phyloP scores from a whole-genome alignment of 2,797 vertebrate species.

The Typhlichthys eigenmanni region DNA sequence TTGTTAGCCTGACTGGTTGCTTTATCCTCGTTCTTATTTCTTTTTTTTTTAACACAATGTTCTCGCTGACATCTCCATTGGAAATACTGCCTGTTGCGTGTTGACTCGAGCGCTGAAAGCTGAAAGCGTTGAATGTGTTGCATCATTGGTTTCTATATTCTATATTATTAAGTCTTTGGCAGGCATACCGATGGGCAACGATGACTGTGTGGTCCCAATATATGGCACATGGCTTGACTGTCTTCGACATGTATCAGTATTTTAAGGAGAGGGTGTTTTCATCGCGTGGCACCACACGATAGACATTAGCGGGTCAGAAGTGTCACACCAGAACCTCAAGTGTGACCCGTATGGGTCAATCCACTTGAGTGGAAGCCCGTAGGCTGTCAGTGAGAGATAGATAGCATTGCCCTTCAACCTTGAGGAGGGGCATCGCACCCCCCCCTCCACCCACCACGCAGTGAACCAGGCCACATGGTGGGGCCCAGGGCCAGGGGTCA shows the following conservation, averaged over 20 bases:
- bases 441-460: slow-evolving; percentile 67
- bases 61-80: slow-evolving; percentile 37
- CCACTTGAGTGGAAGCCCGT: slow-evolving; percentile 61
- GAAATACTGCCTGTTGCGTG: not conserved
- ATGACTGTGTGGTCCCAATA: no score
- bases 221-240: no score
- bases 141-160: no score
- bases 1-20: slow-evolving; percentile 54
- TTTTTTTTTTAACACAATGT: slow-evolving; percentile 31
- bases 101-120: not conserved
- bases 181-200: no score
- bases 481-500: slow-evolving; percentile 83
- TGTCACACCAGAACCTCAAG: slow-evolving; percentile 14
- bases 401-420: slow-evolving; percentile 33
- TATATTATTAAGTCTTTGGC: not conserved
- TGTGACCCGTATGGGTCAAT: slow-evolving; percentile 29
- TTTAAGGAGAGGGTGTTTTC: no score
- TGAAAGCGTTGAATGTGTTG: slow-evolving; percentile 7
- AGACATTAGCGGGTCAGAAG: slow-evolving; percentile 16
- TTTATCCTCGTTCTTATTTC: slow-evolving; percentile 20
- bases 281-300: not conserved
- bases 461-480: slow-evolving; percentile 81
- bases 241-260: no score
- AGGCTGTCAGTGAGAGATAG: slow-evolving; percentile 87
- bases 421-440: slow-evolving; percentile 25